These are phyloP conservation scores for Glyptemys insculpta DNA, from an alignment of 2,797 vertebrate genomes.

Conservation along the genomic window DNA sequence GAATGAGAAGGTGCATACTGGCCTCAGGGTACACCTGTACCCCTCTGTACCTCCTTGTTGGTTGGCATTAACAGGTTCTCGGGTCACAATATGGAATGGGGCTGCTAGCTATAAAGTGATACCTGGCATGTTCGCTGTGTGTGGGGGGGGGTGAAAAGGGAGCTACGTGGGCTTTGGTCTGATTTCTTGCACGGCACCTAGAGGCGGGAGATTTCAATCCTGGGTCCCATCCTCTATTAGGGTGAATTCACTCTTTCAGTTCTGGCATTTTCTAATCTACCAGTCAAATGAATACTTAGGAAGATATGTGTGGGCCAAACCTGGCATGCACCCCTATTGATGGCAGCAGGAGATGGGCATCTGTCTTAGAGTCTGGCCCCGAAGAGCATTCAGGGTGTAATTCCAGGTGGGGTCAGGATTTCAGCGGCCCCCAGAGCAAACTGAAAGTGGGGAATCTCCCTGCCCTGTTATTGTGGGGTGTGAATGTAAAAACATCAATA, in stretches of 20 bases:
- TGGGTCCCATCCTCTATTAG: neutral
- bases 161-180: neutral
- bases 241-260: neutral
- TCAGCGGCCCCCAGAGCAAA: neutral
- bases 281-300: neutral
- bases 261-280: neutral
- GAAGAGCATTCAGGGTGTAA: neutral
- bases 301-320: neutral
- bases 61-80: neutral
- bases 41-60: neutral
- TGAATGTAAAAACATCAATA: neutral
- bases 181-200: neutral
- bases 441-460: neutral
- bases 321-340: neutral
- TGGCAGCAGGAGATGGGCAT: neutral
- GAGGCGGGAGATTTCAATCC: neutral
- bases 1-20: neutral
- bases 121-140: neutral
- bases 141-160: neutral
- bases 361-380: neutral
- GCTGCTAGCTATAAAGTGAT: neutral
- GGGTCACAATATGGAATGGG: neutral
- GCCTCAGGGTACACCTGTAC: neutral
- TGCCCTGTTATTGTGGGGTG: neutral
- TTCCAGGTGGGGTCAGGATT: neutral